Evolutionary conservation across 2,888 invertebrate species (phyloP).

Genomic region (Heliconius aoede): DNA sequence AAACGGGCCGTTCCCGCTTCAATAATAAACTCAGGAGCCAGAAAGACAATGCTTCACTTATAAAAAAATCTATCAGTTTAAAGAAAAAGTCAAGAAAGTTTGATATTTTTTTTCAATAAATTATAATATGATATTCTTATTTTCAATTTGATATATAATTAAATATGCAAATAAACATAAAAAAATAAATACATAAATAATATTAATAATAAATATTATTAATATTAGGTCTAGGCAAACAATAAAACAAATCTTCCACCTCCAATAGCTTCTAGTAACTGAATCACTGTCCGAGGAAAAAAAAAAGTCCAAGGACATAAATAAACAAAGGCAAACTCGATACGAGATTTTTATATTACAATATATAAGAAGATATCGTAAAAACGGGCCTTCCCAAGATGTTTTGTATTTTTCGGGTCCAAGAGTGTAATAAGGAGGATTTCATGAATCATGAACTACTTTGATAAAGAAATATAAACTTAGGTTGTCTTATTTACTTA

Average conservation of each 20-base stretch:
- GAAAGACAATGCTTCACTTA: too few species aligned
- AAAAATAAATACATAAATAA: too few species aligned
- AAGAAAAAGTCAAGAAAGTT: too few species aligned
- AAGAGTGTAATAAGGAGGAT: conserved; percentile 24
- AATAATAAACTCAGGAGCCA: too few species aligned
- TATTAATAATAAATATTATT: too few species aligned
- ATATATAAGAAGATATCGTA: conserved; percentile 28
- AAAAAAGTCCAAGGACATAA: conserved; percentile 10
- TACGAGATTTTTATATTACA: conserved; percentile 26
- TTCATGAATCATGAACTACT: conserved; percentile 18
- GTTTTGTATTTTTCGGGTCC: conserved; percentile 23
- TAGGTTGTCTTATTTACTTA: conserved; percentile 5
- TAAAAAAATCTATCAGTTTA: too few species aligned
- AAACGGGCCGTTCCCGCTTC: too few species aligned
- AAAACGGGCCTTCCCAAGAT: conserved; percentile 23
- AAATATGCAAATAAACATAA: too few species aligned
- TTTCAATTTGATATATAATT: too few species aligned
- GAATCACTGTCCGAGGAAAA: neutral
- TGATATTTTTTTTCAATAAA: too few species aligned
- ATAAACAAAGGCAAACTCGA: conserved; percentile 12
- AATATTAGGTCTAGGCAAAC: too few species aligned
- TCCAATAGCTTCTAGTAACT: neutral
- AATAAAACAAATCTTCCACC: neutral
- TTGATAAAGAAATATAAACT: conserved; percentile 17
- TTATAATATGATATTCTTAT: too few species aligned